A percentile compares a stretch with the other conserved stretches of the same genome.
Evolutionary conservation across 2,113 vertebrate species (phyloP).

Genomic region (Pelecanoides urinatrix): DNA sequence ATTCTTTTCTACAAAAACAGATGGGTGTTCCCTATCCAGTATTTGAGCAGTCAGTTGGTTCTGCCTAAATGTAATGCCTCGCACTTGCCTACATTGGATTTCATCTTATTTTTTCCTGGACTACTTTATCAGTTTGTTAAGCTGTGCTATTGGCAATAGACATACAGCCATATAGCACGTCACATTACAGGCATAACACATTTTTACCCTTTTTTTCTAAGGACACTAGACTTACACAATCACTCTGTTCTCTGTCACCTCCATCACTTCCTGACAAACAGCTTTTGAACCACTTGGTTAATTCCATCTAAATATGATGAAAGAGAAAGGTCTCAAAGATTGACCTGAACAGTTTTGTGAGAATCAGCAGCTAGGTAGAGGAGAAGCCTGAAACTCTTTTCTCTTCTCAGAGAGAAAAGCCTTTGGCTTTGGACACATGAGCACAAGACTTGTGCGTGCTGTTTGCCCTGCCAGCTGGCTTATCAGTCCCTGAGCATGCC

Average conservation of each 20-base stretch:
- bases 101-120: not conserved
- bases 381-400: not conserved
- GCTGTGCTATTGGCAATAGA: not conserved
- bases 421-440: not conserved
- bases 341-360: not conserved
- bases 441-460: accelerated
- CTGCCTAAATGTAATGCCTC: not conserved
- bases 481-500: no score
- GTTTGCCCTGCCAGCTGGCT: not conserved
- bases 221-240: not conserved
- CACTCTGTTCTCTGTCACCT: not conserved
- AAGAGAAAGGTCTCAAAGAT: not conserved
- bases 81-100: not conserved
- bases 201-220: not conserved
- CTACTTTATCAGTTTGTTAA: not conserved
- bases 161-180: not conserved
- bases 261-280: not conserved
- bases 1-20: not conserved
- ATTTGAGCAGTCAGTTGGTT: not conserved
- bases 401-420: not conserved
- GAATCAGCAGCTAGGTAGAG: not conserved
- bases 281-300: not conserved
- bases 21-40: not conserved
- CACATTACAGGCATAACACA: not conserved
- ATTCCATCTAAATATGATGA: not conserved